Conservation (phyloP, 2,888 invertebrate species). For the Campoplex capitator region DNA sequence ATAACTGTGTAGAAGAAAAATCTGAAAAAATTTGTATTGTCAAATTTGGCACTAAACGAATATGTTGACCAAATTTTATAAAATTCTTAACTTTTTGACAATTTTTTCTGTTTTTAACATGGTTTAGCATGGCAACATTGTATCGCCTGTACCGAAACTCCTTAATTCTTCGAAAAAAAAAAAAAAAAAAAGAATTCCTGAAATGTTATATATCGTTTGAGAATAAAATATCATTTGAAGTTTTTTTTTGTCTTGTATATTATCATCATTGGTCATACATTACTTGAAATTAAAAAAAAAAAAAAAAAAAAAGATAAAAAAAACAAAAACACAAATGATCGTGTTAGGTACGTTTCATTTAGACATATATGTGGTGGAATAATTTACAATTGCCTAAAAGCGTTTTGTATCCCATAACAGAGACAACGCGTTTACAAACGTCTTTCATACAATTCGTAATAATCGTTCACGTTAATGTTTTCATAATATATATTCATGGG, state of each 20-base stretch:
- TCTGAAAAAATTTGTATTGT: too few relatives aligned
- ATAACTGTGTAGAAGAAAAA: too few relatives aligned
- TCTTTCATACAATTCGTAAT: slow-evolving; percentile 29
- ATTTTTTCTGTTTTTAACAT: too few relatives aligned
- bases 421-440: slow-evolving; percentile 31
- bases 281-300: slow-evolving; percentile 64
- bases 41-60: too few relatives aligned
- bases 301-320: neutral
- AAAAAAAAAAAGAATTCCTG: neutral
- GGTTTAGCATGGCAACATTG: too few relatives aligned
- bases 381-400: slow-evolving; percentile 64
- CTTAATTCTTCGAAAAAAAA: neutral
- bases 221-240: slow-evolving; percentile 5
- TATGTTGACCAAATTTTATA: too few relatives aligned
- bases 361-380: slow-evolving; percentile 59
- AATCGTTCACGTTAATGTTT: slow-evolving; percentile 38
- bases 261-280: slow-evolving; percentile 65
- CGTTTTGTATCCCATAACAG: neutral
- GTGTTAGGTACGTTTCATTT: slow-evolving; percentile 62
- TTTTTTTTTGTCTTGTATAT: slow-evolving; percentile 18
- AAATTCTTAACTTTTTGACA: too few relatives aligned
- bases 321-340: slow-evolving; percentile 38
- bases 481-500: slow-evolving; percentile 52
- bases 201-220: neutral
- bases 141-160: too few relatives aligned